Evolutionary conservation across 2,113 vertebrate species (phyloP), one percentile per base, ranked within the genome.

Genomic region (Casuarius casuarius): DNA sequence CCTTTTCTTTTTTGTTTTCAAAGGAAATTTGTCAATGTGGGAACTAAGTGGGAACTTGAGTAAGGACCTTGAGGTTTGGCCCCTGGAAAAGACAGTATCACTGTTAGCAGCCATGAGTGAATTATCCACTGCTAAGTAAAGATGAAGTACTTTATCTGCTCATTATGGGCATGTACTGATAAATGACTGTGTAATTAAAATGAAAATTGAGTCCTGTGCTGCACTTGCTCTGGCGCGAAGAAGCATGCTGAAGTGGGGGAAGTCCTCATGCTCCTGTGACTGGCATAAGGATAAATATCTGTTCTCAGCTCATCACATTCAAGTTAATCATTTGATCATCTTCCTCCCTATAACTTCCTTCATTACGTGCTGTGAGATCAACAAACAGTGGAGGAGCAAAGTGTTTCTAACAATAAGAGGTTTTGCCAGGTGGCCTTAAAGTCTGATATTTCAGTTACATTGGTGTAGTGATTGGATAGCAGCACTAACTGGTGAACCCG

Each of bases 171-270:
- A 89, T 92, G 58, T 59, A 25, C 62, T 72, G 87, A 97, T 96
- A 97, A 94, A 85, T 77, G 51, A 87, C 58, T 38, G 31, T 80
- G 71, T 80, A 96, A 96, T 96, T 97, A 96, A 96, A 95, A 88
- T 59, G 89, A 66, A 96, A 94, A 95, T 97, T 46, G 84, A 73
- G 65, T 81, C 83, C n/a, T n/a, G 51, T 2, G 9, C 46, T 70
- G 66, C 59, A 61, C 14, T 80, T 88, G 15, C 40, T 87, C 22
- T 79, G 25, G 19, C 68, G 49, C 66, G 84, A 84, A 71, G 23
- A 79, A 48, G 22, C 31, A n/a, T 9, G 8, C 38, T 83, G 74
- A 67, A 65, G 58, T 23, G 12, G 2, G 31, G 23, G 0, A 0
- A 89, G 31, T 40, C 26, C 65, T 76, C 46, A 8, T 1, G 4